These are phyloP conservation scores for Brassicogethes aeneus DNA, from an alignment of 2,888 invertebrate genomes.

Conservation along the genomic window DNA sequence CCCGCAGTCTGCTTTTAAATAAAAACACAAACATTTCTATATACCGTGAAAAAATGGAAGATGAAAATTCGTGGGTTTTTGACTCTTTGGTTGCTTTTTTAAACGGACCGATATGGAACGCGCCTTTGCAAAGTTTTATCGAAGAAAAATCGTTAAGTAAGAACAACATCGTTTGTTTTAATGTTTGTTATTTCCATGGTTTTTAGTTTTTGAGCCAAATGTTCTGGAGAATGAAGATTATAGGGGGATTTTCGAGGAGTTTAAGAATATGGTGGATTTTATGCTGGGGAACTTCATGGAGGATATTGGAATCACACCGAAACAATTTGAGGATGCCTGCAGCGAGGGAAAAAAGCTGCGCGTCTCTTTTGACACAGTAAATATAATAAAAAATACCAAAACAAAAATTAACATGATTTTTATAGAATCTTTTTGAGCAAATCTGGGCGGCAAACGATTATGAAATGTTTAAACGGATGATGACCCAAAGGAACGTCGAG, in stretches of 20 bases:
- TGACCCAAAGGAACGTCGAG: conserved; percentile 88
- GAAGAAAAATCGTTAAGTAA: conserved; percentile 88
- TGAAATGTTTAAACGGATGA: conserved; percentile 82
- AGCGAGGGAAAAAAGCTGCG: conserved; percentile 42
- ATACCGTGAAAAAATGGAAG: no score
- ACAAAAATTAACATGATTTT: conserved; percentile 12
- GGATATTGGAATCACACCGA: conserved; percentile 79
- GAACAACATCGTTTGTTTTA: conserved; percentile 27
- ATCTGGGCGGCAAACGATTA: conserved; percentile 92
- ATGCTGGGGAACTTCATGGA: conserved; percentile 89
- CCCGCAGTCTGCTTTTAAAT: conserved; percentile 4
- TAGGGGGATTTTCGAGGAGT: conserved; percentile 70
- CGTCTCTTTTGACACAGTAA: conserved; percentile 48
- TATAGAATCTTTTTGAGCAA: conserved; percentile 58
- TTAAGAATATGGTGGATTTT: conserved; percentile 83
- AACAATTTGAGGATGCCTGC: conserved; percentile 81
- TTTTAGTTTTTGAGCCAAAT: conserved; percentile 83
- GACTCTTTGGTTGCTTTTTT: conserved; percentile 86
- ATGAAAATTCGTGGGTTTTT: conserved; percentile 79
- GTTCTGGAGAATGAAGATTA: conserved; percentile 63
- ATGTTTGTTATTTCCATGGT: no score
- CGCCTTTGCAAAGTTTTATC: conserved; percentile 82
- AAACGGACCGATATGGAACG: conserved; percentile 88
- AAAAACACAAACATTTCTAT: background rate
- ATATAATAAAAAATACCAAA: conserved; percentile 8